Conservation (phyloP, 2,113 vertebrate species). For the Pomatorhinus ruficollis region DNA sequence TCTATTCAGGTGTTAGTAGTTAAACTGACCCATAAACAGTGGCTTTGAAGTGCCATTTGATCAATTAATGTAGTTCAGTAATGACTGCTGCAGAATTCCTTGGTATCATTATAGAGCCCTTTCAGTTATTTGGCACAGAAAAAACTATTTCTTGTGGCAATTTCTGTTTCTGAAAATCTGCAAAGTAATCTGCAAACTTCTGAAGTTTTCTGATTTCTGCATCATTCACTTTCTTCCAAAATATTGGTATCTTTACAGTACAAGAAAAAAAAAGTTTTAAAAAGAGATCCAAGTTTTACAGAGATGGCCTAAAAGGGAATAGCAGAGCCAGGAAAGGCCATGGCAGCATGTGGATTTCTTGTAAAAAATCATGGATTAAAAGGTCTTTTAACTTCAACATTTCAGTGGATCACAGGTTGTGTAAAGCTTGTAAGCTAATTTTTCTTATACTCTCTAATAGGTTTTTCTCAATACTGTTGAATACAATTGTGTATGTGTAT, state of each 20-base stretch:
- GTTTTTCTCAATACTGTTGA: neutral
- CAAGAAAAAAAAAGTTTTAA: neutral
- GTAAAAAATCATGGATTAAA: neutral
- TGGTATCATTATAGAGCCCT: neutral
- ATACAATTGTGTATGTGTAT: neutral
- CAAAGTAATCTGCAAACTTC: neutral
- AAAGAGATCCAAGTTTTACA: neutral
- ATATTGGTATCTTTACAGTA: neutral
- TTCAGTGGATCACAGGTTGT: neutral
- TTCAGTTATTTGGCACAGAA: neutral
- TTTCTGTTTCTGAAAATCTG: neutral
- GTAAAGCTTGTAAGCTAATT: neutral
- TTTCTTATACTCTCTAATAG: neutral
- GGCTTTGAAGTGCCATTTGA: neutral
- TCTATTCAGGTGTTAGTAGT: neutral
- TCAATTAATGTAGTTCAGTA: neutral
- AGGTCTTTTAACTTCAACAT: neutral
- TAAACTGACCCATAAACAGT: neutral
- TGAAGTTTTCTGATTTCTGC: neutral
- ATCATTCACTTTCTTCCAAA: neutral
- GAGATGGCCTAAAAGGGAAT: neutral
- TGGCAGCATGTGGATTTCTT: neutral
- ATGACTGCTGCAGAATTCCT: neutral
- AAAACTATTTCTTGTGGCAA: neutral
- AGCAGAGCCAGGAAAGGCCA: neutral